These are phyloP conservation scores for Chaenogobius annularis DNA, from an alignment of 2,113 vertebrate genomes.

Conservation along the genomic window DNA sequence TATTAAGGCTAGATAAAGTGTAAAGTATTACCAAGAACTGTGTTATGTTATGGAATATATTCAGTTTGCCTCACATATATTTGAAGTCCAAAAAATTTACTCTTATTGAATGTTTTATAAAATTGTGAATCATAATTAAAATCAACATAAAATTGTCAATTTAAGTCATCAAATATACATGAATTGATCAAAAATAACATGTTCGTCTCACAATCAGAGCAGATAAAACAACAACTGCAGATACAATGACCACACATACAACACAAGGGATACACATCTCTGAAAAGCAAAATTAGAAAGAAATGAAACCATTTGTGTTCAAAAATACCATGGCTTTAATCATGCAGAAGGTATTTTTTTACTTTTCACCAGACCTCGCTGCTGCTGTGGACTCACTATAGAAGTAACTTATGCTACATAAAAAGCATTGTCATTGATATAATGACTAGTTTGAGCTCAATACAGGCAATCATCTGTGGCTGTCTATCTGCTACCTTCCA, in stretches of 20 bases:
- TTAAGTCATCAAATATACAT: not conserved
- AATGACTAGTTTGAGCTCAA: slow-evolving; percentile 26
- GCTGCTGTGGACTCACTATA: slow-evolving; percentile 11
- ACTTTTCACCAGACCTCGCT: not conserved
- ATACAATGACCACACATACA: not conserved
- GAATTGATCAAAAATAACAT: not conserved
- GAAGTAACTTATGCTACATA: slow-evolving; percentile 36
- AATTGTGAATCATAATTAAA: too few species aligned
- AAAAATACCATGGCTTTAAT: not conserved
- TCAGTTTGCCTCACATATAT: not conserved
- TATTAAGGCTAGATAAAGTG: too few species aligned
- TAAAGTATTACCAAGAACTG: too few species aligned
- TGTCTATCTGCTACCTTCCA: not conserved
- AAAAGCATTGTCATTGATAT: slow-evolving; percentile 38
- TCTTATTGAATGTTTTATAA: too few species aligned
- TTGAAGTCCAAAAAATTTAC: not conserved
- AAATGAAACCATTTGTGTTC: not conserved
- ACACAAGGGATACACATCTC: not conserved
- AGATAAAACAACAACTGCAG: not conserved
- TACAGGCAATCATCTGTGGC: slow-evolving; percentile 25
- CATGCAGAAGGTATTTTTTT: not conserved
- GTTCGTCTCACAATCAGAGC: not conserved
- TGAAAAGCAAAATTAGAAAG: slow-evolving; percentile 3
- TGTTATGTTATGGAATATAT: too few species aligned
- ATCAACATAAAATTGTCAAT: not conserved